Evolutionary conservation across 2,113 vertebrate species (phyloP).

Genomic region (Xiphophorus couchianus): DNA sequence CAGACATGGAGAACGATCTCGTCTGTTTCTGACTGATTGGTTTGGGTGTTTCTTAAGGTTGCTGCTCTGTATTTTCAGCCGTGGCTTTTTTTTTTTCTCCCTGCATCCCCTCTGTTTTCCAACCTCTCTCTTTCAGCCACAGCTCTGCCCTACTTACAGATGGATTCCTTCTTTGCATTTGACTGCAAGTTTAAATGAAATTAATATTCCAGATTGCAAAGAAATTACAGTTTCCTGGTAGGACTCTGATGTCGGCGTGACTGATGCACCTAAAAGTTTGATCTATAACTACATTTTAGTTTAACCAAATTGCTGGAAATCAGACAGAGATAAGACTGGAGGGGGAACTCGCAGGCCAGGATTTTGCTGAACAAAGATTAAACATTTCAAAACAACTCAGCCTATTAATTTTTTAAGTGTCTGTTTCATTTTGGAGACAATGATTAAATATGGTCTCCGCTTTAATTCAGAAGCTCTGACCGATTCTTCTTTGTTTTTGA

Average conservation of each 20-base stretch:
- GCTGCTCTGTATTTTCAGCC: not conserved
- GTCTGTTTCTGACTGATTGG: not conserved
- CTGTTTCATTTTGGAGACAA: slow-evolving; percentile 60
- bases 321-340: slow-evolving; percentile 25
- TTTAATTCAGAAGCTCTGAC: slow-evolving; percentile 30
- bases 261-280: not conserved
- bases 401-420: slow-evolving; percentile 71
- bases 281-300: not conserved
- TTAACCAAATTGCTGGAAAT: not conserved
- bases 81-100: slow-evolving; percentile 4
- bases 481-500: not conserved
- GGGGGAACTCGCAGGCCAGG: slow-evolving; percentile 40
- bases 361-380: slow-evolving; percentile 62
- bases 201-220: slow-evolving; percentile 64
- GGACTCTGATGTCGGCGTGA: not conserved
- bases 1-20: not conserved
- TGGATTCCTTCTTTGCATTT: slow-evolving; percentile 55
- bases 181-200: slow-evolving; percentile 68
- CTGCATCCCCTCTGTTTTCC: slow-evolving; percentile 5
- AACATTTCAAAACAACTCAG: slow-evolving; percentile 57
- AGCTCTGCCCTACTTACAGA: slow-evolving; percentile 64
- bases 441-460: slow-evolving; percentile 71
- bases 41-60: not conserved
- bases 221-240: slow-evolving; percentile 25
- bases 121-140: slow-evolving; percentile 21